Evolutionary conservation across 2,797 vertebrate species (phyloP).

Genomic region (Malacoctenus gilli): DNA sequence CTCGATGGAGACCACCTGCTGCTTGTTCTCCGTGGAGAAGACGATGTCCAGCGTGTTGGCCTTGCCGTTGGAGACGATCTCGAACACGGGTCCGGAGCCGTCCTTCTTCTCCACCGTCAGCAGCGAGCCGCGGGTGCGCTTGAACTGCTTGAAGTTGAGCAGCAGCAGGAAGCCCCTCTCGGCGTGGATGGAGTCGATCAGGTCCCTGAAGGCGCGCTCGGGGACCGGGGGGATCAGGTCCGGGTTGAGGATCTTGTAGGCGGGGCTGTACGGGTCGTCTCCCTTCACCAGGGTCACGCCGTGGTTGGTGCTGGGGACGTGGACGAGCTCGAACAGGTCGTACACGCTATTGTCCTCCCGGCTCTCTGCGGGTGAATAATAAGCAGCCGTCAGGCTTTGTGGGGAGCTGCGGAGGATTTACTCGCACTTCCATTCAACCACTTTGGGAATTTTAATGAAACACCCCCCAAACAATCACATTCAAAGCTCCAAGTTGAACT

Average conservation of each 20-base stretch:
- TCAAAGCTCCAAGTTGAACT: no score
- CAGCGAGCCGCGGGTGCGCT: constrained; percentile 87
- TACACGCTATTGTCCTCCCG: constrained; percentile 87
- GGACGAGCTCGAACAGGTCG: constrained; percentile 91
- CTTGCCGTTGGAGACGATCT: constrained; percentile 93
- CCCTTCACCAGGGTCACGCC: constrained; percentile 93
- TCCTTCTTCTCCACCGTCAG: constrained; percentile 90
- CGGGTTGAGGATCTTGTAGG: constrained; percentile 92
- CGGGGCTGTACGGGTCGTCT: constrained; percentile 86
- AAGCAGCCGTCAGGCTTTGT: constrained; percentile 38
- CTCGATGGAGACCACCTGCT: constrained; percentile 90
- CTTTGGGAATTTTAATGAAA: no score
- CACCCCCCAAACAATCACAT: no score
- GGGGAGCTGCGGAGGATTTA: constrained; percentile 2
- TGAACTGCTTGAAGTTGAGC: constrained; percentile 92
- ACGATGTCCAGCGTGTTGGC: constrained; percentile 96
- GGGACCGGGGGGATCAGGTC: constrained; percentile 91
- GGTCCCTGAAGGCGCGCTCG: constrained; percentile 81
- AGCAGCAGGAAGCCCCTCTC: constrained; percentile 93
- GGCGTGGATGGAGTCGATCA: constrained; percentile 83
- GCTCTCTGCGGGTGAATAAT: constrained; percentile 71
- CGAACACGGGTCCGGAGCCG: constrained; percentile 87
- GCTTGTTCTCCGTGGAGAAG: constrained; percentile 89
- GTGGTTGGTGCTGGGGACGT: constrained; percentile 89
- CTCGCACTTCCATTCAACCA: no score